Evolutionary conservation across 2,888 invertebrate genomes (phyloP).

Genomic region (Mesorhabditis spiculigera): DNA sequence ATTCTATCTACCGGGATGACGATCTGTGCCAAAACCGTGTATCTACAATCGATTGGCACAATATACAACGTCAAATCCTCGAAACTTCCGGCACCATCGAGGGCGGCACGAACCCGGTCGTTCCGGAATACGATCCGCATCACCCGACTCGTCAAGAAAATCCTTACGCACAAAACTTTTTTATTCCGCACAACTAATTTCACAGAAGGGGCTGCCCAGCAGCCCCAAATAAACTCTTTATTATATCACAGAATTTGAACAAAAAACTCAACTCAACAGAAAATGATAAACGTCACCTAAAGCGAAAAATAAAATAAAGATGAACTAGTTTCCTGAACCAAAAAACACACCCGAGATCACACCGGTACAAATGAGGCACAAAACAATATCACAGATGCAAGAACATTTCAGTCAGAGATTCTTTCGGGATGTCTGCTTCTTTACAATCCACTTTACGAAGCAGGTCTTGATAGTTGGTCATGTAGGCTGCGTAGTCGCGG

Average conservation of each 20-base stretch:
- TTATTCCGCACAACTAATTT: not conserved
- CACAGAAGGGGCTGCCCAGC: not conserved
- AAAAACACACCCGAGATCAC: no score
- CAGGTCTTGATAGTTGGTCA: conserved; percentile 11
- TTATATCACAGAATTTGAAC: not conserved
- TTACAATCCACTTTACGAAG: conserved; percentile 27
- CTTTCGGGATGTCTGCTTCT: conserved; percentile 34
- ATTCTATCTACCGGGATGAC: not conserved
- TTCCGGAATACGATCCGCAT: no score
- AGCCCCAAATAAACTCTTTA: not conserved
- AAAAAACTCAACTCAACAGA: not conserved
- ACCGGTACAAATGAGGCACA: no score
- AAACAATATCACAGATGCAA: not conserved
- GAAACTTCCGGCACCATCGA: not conserved
- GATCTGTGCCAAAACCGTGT: not conserved
- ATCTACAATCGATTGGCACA: not conserved
- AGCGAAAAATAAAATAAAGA: not conserved
- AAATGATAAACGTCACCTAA: not conserved
- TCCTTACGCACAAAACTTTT: conserved; percentile 5
- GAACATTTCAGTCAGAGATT: conserved; percentile 29
- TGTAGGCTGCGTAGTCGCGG: conserved; percentile 24
- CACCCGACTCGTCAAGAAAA: not conserved
- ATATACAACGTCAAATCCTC: conserved; percentile 2
- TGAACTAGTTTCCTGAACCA: not conserved
- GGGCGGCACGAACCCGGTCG: not conserved